These are phyloP conservation scores for Numenius phaeopus DNA, from an alignment of 2,797 vertebrate genomes.

Conservation along the genomic window DNA sequence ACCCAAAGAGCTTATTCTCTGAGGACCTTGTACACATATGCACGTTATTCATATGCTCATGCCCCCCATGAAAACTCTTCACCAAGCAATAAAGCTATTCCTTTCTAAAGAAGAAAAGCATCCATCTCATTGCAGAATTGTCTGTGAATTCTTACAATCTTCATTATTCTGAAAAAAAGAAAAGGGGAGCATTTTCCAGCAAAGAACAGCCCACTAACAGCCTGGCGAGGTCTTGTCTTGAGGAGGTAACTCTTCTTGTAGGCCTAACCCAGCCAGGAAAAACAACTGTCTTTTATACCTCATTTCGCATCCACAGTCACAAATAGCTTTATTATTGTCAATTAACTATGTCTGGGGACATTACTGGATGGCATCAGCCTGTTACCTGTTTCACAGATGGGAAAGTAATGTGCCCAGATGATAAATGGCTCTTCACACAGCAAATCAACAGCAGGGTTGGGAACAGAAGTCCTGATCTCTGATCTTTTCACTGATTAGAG, in stretches of 20 bases:
- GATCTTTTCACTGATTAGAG: background rate
- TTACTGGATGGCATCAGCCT: background rate
- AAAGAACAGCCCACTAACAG: background rate
- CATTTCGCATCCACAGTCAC: background rate
- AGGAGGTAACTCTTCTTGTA: background rate
- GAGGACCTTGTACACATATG: background rate
- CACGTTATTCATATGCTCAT: rapidly evolving
- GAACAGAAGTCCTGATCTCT: background rate
- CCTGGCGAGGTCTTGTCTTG: background rate
- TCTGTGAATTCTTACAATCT: background rate
- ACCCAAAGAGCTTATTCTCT: background rate
- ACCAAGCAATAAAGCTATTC: background rate
- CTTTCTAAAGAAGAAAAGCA: background rate
- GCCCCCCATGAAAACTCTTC: background rate
- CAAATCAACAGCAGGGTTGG: background rate
- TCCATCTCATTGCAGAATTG: background rate
- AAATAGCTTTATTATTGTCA: background rate
- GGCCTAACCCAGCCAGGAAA: background rate
- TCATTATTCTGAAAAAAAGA: background rate
- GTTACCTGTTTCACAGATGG: background rate
- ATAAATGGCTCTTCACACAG: background rate
- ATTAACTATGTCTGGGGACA: background rate
- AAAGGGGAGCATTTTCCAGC: background rate
- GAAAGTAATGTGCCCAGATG: background rate
- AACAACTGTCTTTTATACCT: background rate